A percentile compares a stretch with the other conserved stretches of the same genome.
Conservation (phyloP, 2,113 vertebrate species). For the Phocoena sinus region DNA sequence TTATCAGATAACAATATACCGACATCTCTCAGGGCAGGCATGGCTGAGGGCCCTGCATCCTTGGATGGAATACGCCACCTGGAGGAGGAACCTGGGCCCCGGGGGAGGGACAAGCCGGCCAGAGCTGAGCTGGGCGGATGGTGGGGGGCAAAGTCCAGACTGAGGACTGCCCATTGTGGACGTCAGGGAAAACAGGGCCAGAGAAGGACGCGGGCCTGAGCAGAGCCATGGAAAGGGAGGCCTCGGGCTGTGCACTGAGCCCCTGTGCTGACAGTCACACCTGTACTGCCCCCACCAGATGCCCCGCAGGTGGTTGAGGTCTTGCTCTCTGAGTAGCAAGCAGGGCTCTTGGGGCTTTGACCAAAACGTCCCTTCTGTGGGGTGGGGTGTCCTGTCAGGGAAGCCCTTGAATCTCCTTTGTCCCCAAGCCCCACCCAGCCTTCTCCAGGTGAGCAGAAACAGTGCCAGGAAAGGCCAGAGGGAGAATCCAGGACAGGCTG, state of each 20-base stretch:
- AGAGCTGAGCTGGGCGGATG: accelerated
- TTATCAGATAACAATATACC: accelerated
- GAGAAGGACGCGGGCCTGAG: accelerated
- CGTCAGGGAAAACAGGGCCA: background rate
- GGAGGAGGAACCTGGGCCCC: background rate
- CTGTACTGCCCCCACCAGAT: background rate
- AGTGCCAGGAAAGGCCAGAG: background rate
- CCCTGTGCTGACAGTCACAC: accelerated
- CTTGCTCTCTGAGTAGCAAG: background rate
- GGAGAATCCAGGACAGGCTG: background rate
- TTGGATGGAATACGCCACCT: background rate
- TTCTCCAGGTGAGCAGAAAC: background rate
- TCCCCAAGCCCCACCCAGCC: background rate
- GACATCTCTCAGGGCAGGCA: background rate
- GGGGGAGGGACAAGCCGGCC: background rate
- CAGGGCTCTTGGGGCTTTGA: background rate
- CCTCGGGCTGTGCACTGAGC: accelerated
- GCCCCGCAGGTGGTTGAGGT: accelerated
- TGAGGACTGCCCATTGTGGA: accelerated
- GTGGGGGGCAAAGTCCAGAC: background rate
- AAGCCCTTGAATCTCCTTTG: background rate
- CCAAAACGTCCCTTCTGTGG: background rate
- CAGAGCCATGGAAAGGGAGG: accelerated
- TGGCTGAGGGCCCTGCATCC: background rate
- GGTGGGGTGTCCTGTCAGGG: accelerated